A percentile compares a stretch with the other conserved stretches of the same genome.
Evolutionary conservation across 92 coral and sea anemone species (phyloP).

Genomic region (Parazoanthus swiftii): DNA sequence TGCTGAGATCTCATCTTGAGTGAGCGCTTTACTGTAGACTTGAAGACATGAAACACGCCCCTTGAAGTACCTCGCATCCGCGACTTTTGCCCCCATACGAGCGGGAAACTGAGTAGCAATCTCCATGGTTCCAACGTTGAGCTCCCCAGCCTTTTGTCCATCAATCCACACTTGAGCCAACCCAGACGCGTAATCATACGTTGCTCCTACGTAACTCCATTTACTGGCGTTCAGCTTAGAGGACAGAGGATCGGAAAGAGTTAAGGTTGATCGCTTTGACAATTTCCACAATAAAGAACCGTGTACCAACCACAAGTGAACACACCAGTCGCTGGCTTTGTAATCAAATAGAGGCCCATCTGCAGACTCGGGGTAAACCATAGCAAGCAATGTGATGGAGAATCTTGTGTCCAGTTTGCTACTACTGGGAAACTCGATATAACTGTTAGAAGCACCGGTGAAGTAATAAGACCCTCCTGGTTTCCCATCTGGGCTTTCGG

Average conservation of each 20-base stretch:
- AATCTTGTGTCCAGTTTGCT: slow-evolving; percentile 6
- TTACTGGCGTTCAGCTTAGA: neutral
- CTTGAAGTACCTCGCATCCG: slow-evolving; percentile 7
- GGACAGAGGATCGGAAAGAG: neutral
- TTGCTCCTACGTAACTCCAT: slow-evolving; percentile 29
- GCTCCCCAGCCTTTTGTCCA: slow-evolving; percentile 14
- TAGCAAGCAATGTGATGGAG: slow-evolving; percentile 20
- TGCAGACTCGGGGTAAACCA: slow-evolving; percentile 6
- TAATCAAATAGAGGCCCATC: slow-evolving; percentile 11
- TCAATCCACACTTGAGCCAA: slow-evolving; percentile 15
- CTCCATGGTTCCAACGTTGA: neutral
- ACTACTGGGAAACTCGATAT: slow-evolving; percentile 22
- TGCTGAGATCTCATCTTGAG: slow-evolving; percentile 3
- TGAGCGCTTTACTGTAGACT: slow-evolving; percentile 20
- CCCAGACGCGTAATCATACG: slow-evolving; percentile 9
- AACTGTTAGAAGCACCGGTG: slow-evolving; percentile 8
- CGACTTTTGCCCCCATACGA: neutral
- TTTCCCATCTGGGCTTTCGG: slow-evolving; percentile 16
- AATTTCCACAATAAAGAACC: slow-evolving; percentile 1
- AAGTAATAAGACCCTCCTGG: slow-evolving; percentile 26
- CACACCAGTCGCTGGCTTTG: neutral
- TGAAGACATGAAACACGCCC: slow-evolving; percentile 21
- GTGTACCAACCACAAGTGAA: slow-evolving; percentile 8
- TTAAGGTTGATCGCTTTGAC: neutral
- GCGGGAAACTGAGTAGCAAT: slow-evolving; percentile 16